phyloP scores from a whole-genome alignment of 2,113 vertebrate genomes.

The Pseudopodoces humilis region DNA sequence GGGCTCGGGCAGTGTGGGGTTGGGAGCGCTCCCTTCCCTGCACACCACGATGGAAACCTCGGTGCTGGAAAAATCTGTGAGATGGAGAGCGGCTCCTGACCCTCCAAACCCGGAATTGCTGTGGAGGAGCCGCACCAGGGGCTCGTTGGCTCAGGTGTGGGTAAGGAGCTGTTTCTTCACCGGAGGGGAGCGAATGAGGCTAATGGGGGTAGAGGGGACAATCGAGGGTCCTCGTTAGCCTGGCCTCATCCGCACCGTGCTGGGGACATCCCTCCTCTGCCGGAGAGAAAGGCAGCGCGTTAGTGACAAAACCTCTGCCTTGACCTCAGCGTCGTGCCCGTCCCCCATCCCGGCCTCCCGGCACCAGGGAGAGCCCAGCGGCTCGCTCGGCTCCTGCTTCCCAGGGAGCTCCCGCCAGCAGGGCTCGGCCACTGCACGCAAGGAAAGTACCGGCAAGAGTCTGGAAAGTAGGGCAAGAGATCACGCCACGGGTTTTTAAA shows the following conservation, averaged over 20 bases:
- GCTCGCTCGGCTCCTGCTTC: neutral
- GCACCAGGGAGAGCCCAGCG: neutral
- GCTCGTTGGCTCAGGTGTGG: neutral
- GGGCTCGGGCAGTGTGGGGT: accelerated
- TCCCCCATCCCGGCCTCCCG: neutral
- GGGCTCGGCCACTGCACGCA: neutral
- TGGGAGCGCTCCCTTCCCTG: neutral
- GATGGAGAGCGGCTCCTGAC: neutral
- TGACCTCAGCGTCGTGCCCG: neutral
- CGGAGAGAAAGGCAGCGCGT: neutral
- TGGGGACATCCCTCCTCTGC: neutral
- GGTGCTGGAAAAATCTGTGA: neutral
- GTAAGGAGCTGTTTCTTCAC: neutral
- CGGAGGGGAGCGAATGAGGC: neutral
- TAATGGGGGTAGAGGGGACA: neutral
- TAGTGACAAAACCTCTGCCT: neutral
- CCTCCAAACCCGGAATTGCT: neutral
- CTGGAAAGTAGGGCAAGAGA: constrained; percentile 61
- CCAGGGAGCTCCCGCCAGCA: neutral
- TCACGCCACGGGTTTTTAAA: constrained; percentile 41
- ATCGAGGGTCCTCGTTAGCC: neutral
- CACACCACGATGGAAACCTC: neutral
- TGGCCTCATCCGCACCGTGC: neutral
- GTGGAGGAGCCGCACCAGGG: neutral
- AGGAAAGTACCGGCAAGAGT: constrained; percentile 41